Conservation (phyloP, 2,888 invertebrate species). For the Eupithecia insigniata region DNA sequence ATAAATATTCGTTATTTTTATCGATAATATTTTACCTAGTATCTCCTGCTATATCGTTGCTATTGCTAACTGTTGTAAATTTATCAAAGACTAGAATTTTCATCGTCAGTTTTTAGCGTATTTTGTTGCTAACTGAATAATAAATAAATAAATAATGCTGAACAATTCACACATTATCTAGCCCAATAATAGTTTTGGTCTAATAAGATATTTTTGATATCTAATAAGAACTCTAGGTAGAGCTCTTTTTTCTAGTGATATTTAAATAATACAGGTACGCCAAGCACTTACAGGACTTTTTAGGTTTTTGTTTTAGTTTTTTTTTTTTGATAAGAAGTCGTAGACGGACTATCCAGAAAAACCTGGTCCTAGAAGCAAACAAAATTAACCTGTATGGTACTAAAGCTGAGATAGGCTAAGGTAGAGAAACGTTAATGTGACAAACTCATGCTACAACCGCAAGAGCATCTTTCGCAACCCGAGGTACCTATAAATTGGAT, state of each 20-base stretch:
- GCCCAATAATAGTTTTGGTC: too few species aligned
- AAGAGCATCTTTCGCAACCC: conserved; percentile 49
- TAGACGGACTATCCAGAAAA: background rate
- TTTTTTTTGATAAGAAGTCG: background rate
- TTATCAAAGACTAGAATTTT: too few species aligned
- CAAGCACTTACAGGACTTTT: background rate
- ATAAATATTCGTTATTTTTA: too few species aligned
- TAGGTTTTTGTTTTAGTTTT: background rate
- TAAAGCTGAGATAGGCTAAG: too few species aligned
- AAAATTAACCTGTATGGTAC: background rate
- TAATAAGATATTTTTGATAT: too few species aligned
- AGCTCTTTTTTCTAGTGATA: background rate
- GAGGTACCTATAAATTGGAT: conserved; percentile 60
- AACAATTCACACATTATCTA: too few species aligned
- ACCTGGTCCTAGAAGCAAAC: background rate
- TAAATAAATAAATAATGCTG: too few species aligned
- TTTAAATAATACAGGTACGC: background rate
- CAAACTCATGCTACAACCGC: background rate
- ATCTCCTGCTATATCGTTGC: too few species aligned
- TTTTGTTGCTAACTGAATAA: background rate
- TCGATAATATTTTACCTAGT: too few species aligned
- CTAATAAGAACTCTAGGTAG: background rate
- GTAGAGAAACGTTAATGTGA: background rate
- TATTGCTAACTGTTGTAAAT: too few species aligned
- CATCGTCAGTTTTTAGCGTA: too few species aligned